Evolutionary conservation across 2,797 vertebrate genomes (phyloP), one percentile per base, ranked within the genome.

Genomic region (Enteromius thamalakanensis): DNA sequence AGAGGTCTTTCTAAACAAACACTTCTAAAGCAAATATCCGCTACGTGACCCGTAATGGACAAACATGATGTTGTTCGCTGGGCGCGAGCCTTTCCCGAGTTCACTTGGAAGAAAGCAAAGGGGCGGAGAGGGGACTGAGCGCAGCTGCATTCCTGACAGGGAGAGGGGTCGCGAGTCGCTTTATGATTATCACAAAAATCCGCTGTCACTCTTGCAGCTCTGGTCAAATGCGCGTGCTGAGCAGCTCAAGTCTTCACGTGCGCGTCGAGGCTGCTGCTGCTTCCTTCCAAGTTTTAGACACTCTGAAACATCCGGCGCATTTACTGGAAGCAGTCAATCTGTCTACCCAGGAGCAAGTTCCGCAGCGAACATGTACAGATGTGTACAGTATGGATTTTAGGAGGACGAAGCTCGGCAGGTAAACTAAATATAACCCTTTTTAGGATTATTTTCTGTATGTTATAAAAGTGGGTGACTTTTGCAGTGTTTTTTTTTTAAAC

Each of bases 391-490:
- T 95, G 95, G 94, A 95, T 85, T 91, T 94, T 58, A 95, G 91
- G 92, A 93, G 87, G 89, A 95, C 95, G 11, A 95, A 93, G 89
- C 96, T 96, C 86, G 95, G 95, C 87, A 96, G 97, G 97, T 98
- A 96, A 93, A 79, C 72, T 32, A 42, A 78, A 29, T 53, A 60
- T 37, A 81, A 53, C 45, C 10, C 26, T 14, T 58, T 75, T 14
- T 9, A 49, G 34, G 29, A 64, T 53, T 26, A 45, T 65, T 53
- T 51, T 9, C n/a, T 75, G 65, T 14, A 51, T 49, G 9, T 49
- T 49, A 5, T 3, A 19, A 23, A 72, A 32, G 10, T 34, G 26
- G 26, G 32, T n/a, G 1, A 49, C 0, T 49, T 62, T 58, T n/a
- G 19, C 64, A 19, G 7, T 19, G 3, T 32, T 26, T 3, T 69